A percentile compares a stretch with the other conserved stretches of the same genome.
Evolutionary conservation across 2,797 vertebrate species (phyloP).

Genomic region (Mionectes olivaceus): DNA sequence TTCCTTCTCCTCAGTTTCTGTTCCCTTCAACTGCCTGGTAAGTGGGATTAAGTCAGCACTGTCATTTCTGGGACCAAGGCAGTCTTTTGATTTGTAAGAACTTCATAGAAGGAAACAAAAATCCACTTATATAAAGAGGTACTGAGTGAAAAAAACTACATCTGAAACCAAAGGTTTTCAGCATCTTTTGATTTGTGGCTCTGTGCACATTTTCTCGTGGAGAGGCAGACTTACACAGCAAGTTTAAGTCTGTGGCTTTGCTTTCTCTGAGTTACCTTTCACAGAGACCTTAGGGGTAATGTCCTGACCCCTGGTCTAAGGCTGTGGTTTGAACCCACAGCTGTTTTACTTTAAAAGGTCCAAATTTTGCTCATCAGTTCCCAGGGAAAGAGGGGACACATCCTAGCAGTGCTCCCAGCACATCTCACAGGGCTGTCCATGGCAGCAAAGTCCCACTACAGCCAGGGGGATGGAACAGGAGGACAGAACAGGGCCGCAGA

Average conservation of each 20-base stretch:
- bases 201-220: neutral
- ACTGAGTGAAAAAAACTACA: neutral
- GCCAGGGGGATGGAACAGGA: too few relatives aligned
- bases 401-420: neutral
- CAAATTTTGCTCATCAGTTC: neutral
- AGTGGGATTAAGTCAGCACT: neutral
- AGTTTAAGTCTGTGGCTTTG: neutral
- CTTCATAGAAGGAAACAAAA: neutral
- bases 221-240: neutral
- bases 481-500: neutral
- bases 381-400: neutral
- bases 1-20: neutral
- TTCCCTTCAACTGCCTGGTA: neutral
- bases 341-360: neutral
- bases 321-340: neutral
- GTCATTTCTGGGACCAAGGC: neutral
- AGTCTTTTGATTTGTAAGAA: slow-evolving; percentile 3
- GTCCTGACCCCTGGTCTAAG: neutral
- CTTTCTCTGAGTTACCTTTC: neutral
- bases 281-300: neutral
- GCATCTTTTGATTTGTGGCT: neutral
- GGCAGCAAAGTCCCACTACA: neutral
- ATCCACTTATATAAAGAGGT: neutral
- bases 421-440: neutral
- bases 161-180: neutral